Evolutionary conservation across 2,888 invertebrate genomes (phyloP), one percentile per base, ranked within the genome.

Genomic region (Phyto melanocephala): DNA sequence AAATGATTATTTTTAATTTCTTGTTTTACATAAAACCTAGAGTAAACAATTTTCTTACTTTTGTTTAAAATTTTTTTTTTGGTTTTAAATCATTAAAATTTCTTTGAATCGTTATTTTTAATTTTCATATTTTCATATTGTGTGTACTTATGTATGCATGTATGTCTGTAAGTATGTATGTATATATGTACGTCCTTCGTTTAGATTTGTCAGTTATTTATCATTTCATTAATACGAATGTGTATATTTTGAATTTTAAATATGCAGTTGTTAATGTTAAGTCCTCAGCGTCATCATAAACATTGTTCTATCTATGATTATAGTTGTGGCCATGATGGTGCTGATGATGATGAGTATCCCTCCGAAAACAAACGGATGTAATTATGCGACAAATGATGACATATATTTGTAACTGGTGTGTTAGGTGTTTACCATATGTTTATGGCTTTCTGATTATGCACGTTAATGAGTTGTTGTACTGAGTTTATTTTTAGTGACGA

Each of bases 321-420:
- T 33, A 8, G 11, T 56, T 10, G 11, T 35, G 24, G 20, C 20
- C 20, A 52, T 22, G 54, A 20, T 28, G 17, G 6, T 28, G 45
- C 7, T 50, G 33, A 5, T 42, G 35, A 1, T 52, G 28, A 47
- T 70, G 67, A 77, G 45, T 50, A 37, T 42, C 60, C 65, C 52
- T 8, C 54, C 35, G 58, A 68, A 74, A 54, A 75, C 24, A 37
- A 75, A 65, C 76, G 83, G 83, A 75, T 75, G 72, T 79, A 82
- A 83, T 82, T 80, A 84, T 76, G 71, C 68, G 81, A 70, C 81
- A 84, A 82, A 81, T 81, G 62, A 68, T 72, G 54, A 79, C 75
- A 76, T 80, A 60, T 74, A 35, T 52, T 45, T 67, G 54, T 54
- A 42, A 33, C 13, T 63, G 42, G 40, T 42, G 13, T 20, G 33